Evolutionary conservation across 2,113 vertebrate genomes (phyloP), one percentile per base, ranked within the genome.

Genomic region (Microtus richardsoni): DNA sequence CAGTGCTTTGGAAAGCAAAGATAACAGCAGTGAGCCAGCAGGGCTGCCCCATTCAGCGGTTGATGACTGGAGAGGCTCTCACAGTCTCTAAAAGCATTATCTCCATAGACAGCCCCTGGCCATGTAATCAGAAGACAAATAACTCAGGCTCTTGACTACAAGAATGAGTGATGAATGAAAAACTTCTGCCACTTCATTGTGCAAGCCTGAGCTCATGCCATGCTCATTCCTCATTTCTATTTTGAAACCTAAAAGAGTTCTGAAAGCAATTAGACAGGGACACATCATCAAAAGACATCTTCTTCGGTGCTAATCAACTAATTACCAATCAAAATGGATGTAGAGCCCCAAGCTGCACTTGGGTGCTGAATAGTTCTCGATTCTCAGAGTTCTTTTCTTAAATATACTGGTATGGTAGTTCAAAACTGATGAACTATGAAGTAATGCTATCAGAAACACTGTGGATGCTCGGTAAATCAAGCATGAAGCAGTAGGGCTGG

Each of bases 271-370:
- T 71, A 62, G 89, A 84, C 1, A 36, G 36, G 24, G 3, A 68
- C 17, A 39, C 6, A 89, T 60, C 54, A 85, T 52, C 44, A 89
- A 79, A 88, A 64, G 26, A 83, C 75, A 79, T 91, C 68, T 85
- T 26, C 62, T 66, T 78, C 91, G 52, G 82, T 68, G 24, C 84
- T 89, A 64, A 83, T 84, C 36, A 66, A 92, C 62, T 86, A 90
- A 89, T 92, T 87, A 87, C 54, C 39, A 91, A 84, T 54, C 71
- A 85, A 95, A 93, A 74, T 39, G 24, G 7, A 39, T 70, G 92
- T 78, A 79, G 52, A 52, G 36, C 2, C 14, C 70, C 22, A 70
- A 78, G n/a, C 71, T 39, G 79, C 49, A 36, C 28, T 92, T 52
- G 39, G 16, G 70, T 74, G 30, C 5, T 44, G 3, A 91, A 68